phyloP scores from a whole-genome alignment of 2,888 invertebrate genomes.

The Stenchaetothrips biformis region DNA sequence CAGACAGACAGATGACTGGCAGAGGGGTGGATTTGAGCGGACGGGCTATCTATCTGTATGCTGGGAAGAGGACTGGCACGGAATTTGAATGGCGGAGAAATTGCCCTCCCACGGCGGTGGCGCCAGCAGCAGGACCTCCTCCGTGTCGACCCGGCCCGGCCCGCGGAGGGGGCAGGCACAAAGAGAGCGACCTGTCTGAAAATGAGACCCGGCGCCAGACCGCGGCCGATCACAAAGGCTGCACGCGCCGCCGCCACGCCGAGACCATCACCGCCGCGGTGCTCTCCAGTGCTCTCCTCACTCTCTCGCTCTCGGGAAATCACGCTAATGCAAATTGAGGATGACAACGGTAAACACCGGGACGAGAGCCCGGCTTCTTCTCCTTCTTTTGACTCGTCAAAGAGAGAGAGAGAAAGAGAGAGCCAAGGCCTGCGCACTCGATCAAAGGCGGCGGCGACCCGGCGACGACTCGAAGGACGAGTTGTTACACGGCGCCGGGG shows the following conservation, averaged over 20 bases:
- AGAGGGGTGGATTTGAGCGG: conserved; percentile 2
- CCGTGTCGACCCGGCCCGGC: neutral
- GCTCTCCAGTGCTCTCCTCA: too few species aligned
- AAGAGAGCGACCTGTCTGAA: neutral
- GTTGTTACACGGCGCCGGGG: neutral
- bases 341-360: too few species aligned
- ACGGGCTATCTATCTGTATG: conserved; percentile 24
- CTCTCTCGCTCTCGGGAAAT: too few species aligned
- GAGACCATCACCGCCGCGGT: too few species aligned
- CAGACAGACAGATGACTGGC: conserved; percentile 17
- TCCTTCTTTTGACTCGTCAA: too few species aligned
- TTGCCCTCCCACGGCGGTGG: neutral
- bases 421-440: neutral
- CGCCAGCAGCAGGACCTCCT: neutral
- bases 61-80: neutral
- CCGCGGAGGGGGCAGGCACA: neutral
- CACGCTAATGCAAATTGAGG: too few species aligned
- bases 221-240: neutral
- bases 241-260: too few species aligned
- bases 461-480: neutral
- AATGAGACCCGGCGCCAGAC: neutral
- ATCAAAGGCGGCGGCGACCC: neutral
- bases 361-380: too few species aligned
- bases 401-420: neutral
- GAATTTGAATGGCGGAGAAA: conserved; percentile 22